Conservation (phyloP, 1,140 invertebrate genomes). For the Pinna nobilis region DNA sequence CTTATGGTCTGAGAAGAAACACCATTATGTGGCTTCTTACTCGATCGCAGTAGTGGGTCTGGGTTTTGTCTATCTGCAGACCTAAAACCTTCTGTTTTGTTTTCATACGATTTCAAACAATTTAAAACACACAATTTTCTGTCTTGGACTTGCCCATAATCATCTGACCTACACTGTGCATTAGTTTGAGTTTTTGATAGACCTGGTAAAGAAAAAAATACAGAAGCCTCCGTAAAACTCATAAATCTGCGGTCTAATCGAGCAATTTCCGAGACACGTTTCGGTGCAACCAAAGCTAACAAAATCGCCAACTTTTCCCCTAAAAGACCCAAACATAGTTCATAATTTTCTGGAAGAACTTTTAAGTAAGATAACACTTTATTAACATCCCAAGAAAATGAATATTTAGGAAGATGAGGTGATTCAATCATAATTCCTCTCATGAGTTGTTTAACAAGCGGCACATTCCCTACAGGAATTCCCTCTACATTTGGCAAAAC, state of each 20-base stretch:
- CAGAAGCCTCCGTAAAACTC: constrained; percentile 3
- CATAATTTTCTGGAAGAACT: too few species aligned
- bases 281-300: too few species aligned
- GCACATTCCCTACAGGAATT: constrained; percentile 11
- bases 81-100: neutral
- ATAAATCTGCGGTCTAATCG: too few species aligned
- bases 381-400: too few species aligned
- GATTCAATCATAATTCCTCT: too few species aligned
- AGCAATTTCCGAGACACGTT: too few species aligned
- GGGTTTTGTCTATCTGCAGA: neutral
- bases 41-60: constrained; percentile 3
- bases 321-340: too few species aligned
- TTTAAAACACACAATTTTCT: neutral
- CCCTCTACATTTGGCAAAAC: too few species aligned
- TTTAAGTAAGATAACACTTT: too few species aligned
- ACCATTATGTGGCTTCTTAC: constrained; percentile 11
- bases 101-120: neutral
- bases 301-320: too few species aligned
- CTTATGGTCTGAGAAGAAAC: neutral
- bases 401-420: too few species aligned
- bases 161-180: neutral
- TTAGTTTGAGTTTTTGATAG: constrained; percentile 5
- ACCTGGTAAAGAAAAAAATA: neutral
- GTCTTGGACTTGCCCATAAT: neutral
- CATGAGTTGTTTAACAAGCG: neutral